These are phyloP conservation scores for Drosophila sechellia DNA, from an alignment of 1,140 invertebrate species.

Conservation along the genomic window DNA sequence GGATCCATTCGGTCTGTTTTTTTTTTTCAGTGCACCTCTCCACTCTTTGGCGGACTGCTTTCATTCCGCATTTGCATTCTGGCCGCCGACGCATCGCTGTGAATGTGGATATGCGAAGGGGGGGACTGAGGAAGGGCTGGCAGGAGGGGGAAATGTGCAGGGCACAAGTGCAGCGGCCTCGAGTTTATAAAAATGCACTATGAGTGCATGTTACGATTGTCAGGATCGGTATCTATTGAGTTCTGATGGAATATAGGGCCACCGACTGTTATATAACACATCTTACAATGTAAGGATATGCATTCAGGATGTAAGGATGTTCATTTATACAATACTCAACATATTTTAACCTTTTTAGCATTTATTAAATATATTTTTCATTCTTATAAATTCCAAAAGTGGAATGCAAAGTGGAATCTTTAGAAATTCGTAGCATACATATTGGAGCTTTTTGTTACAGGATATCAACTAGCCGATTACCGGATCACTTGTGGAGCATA, in stretches of 20 bases:
- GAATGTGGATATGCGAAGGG: slow-evolving; percentile 19
- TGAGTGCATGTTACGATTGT: slow-evolving; percentile 72
- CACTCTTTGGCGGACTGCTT: slow-evolving; percentile 43
- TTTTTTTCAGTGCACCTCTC: background rate
- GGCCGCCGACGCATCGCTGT: slow-evolving; percentile 56
- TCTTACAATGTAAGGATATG: no score
- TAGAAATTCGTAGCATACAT: background rate
- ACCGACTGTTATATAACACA: no score
- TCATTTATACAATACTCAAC: no score
- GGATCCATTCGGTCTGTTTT: background rate
- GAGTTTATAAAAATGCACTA: slow-evolving; percentile 76
- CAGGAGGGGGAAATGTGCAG: slow-evolving; percentile 21
- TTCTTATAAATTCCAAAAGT: background rate
- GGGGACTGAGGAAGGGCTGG: background rate
- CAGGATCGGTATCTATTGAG: slow-evolving; percentile 1
- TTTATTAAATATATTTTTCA: no score
- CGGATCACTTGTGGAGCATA: slow-evolving; percentile 2
- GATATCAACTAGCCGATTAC: slow-evolving; percentile 15
- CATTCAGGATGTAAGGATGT: no score
- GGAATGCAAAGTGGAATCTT: no score
- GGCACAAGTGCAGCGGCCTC: slow-evolving; percentile 78
- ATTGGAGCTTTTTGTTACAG: background rate
- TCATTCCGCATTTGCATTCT: slow-evolving; percentile 73
- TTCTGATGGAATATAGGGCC: slow-evolving; percentile 2
- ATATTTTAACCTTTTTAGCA: no score